phyloP scores from a whole-genome alignment of 2,888 invertebrate species.

The Agonopterix arenella region DNA sequence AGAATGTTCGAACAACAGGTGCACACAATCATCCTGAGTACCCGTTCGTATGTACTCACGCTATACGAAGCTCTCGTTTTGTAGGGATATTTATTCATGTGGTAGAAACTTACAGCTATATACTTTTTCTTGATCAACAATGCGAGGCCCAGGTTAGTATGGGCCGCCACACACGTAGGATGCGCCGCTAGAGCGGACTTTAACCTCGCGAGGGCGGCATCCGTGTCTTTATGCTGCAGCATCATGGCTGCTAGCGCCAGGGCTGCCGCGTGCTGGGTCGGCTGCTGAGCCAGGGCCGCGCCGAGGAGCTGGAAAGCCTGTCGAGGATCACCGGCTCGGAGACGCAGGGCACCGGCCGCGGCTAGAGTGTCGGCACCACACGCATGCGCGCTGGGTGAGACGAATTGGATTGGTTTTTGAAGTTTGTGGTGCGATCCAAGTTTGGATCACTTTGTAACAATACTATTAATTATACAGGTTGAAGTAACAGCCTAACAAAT shows the following conservation, averaged over 20 bases:
- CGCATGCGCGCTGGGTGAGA: conserved; percentile 33
- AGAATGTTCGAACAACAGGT: no score
- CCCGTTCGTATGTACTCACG: no score
- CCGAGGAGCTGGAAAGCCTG: conserved; percentile 74
- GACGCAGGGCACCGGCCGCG: conserved; percentile 66
- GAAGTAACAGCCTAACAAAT: no score
- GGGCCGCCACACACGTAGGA: conserved; percentile 62
- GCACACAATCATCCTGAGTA: no score
- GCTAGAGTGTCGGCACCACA: conserved; percentile 72
- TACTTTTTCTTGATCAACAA: conserved; percentile 61
- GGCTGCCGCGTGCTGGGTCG: conserved; percentile 65
- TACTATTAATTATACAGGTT: no score
- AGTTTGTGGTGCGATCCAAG: no score
- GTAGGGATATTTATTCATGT: no score
- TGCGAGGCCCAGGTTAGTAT: conserved; percentile 58
- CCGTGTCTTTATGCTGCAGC: conserved; percentile 67
- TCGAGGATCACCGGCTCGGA: conserved; percentile 66
- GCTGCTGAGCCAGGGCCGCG: conserved; percentile 67
- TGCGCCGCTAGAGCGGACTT: conserved; percentile 65
- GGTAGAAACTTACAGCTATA: conserved; percentile 55
- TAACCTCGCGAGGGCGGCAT: conserved; percentile 64
- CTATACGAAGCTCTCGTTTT: no score
- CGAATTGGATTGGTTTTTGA: no score
- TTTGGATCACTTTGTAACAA: no score
- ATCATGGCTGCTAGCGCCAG: conserved; percentile 72